Evolutionary conservation across 2,797 vertebrate species (phyloP), one percentile per base, ranked within the genome.

Genomic region (Acanthurus lineatus): DNA sequence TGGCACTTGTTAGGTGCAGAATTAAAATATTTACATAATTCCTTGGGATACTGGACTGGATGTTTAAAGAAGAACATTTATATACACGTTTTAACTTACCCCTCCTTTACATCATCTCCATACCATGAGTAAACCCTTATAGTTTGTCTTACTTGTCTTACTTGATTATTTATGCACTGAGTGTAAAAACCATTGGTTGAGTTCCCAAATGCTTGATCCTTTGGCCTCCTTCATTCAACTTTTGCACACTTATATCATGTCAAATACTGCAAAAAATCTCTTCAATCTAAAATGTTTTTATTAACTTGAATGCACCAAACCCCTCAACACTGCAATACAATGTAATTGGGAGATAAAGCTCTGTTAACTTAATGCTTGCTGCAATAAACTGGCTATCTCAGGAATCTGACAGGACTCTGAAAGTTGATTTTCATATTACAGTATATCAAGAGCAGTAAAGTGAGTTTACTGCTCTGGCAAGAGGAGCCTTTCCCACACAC

Each of bases 401-500:
- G 44, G 20, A 22, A 58, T 25, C 19, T 59, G 35, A 16, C 47
- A 77, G 35, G 59, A 57, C 19, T 32, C 47, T 71, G 61, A 22
- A 60, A 71, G 48, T 35, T 42, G 6, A n/a, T 69, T 53, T 65
- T 22, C 22, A 67, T 22, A 53, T 59, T 53, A 61, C 19, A 42
- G 4, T 42, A 9, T 42, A 42, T 42, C 40, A 42, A 12, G 40
- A 42, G 40, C 40, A 40, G 40, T 42, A 51, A 62, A 20, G 2
- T 16, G 11, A 35, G 20, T 67, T 51, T 57, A 25, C 49, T 44
- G 67, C 52, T 3, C 6, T 48, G 44, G 28, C 6, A 15, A 28
- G 17, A 15, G 14, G 16, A 19, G 22, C 25, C 35, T 57, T 62
- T 75, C 76, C 56, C 56, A 70, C 48, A 45, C 9, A 61, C 49